Conservation (phyloP, 2,888 invertebrate genomes). For the Tethea ocularis region DNA sequence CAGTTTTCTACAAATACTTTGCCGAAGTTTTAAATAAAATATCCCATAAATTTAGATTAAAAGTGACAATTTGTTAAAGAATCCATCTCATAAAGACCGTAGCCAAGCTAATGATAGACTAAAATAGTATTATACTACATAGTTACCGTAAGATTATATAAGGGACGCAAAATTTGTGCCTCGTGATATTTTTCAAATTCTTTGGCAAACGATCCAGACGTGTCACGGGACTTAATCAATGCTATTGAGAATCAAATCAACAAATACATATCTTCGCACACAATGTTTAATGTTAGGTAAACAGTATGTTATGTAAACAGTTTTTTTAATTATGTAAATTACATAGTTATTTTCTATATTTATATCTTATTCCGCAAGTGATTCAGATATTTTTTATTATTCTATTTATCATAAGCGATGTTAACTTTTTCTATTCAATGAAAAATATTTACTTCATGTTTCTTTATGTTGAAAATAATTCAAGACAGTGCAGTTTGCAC, state of each 20-base stretch:
- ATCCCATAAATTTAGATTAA: slow-evolving; percentile 31
- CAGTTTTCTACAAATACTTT: slow-evolving; percentile 23
- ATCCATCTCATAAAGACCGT: slow-evolving; percentile 6
- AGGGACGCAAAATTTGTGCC: slow-evolving; percentile 28
- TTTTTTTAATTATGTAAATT: neutral
- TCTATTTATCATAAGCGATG: too few species aligned
- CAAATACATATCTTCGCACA: slow-evolving; percentile 10
- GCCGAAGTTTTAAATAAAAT: slow-evolving; percentile 32
- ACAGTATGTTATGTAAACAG: neutral
- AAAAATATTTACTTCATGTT: too few species aligned
- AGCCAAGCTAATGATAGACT: slow-evolving; percentile 11
- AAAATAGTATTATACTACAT: slow-evolving; percentile 18
- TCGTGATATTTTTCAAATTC: slow-evolving; percentile 38
- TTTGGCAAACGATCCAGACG: slow-evolving; percentile 56
- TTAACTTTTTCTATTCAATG: too few species aligned
- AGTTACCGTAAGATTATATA: slow-evolving; percentile 23
- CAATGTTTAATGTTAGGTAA: neutral
- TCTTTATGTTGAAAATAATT: too few species aligned
- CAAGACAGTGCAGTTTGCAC: too few species aligned
- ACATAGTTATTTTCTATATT: too few species aligned
- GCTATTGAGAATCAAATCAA: slow-evolving; percentile 12
- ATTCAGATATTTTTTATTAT: too few species aligned
- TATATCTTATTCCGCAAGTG: too few species aligned
- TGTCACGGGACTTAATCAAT: slow-evolving; percentile 47
- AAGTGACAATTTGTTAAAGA: slow-evolving; percentile 25